A percentile compares a stretch with the other conserved stretches of the same genome.
These are phyloP conservation scores for Leptoteleia sp. DNA, from an alignment of 1,140 invertebrate species.

Conservation along the genomic window DNA sequence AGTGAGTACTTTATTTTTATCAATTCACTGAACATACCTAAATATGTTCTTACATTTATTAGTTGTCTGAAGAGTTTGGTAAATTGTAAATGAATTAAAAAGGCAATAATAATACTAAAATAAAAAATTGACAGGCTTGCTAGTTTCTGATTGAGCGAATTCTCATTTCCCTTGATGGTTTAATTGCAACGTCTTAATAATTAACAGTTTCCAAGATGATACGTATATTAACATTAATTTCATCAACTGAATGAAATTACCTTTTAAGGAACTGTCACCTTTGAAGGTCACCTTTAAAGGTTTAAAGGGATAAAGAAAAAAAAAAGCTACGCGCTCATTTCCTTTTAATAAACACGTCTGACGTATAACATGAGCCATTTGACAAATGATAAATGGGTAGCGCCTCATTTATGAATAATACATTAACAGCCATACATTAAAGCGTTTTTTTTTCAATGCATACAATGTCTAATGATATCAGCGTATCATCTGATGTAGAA, in stretches of 20 bases:
- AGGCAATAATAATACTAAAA: no score
- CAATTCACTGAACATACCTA: no score
- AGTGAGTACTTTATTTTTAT: no score
- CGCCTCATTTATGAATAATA: slow-evolving; percentile 38
- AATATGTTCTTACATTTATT: no score
- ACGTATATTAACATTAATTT: no score
- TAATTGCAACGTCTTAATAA: no score
- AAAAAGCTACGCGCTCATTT: background rate
- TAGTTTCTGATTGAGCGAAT: no score
- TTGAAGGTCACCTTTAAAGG: slow-evolving; percentile 5
- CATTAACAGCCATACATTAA: slow-evolving; percentile 27
- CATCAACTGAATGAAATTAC: slow-evolving; percentile 22
- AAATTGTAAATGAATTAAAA: no score
- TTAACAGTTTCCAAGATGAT: no score
- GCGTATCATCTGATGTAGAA: slow-evolving; percentile 30
- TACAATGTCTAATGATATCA: slow-evolving; percentile 26
- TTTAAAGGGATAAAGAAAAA: slow-evolving; percentile 4
- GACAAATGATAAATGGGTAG: slow-evolving; percentile 46
- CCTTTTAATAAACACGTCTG: slow-evolving; percentile 41
- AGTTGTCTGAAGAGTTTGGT: no score
- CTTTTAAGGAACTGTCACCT: slow-evolving; percentile 19
- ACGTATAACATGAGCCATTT: slow-evolving; percentile 24
- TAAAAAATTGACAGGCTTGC: no score
- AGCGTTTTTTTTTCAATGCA: slow-evolving; percentile 24
- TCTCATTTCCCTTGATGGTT: no score